Conservation (phyloP, 2,888 invertebrate species). For the Dicyrtomina minuta region DNA sequence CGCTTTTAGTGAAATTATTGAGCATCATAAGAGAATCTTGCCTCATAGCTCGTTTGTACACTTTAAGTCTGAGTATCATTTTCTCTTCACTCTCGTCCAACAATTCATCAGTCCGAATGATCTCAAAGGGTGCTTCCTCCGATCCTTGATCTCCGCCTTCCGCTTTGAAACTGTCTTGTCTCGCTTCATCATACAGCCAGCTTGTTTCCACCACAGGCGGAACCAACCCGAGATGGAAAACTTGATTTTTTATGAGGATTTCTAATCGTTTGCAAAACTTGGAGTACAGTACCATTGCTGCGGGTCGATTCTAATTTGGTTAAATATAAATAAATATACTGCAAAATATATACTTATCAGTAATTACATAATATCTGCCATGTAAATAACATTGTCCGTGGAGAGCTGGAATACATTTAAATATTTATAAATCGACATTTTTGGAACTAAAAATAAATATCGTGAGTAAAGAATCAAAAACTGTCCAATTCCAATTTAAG, state of each 20-base stretch:
- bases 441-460: too few relatives aligned
- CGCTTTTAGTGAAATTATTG: too few relatives aligned
- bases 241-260: slow-evolving; percentile 22
- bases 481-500: too few relatives aligned
- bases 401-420: too few relatives aligned
- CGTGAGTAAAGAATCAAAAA: too few relatives aligned
- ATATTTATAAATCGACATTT: too few relatives aligned
- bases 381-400: too few relatives aligned
- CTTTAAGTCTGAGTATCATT: slow-evolving; percentile 19
- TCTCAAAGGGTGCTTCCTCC: background rate
- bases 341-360: too few relatives aligned
- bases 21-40: too few relatives aligned
- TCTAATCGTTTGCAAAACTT: slow-evolving; percentile 28
- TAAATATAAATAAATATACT: too few relatives aligned
- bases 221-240: slow-evolving; percentile 19
- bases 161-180: slow-evolving; percentile 1
- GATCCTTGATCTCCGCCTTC: background rate
- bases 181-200: slow-evolving; percentile 32
- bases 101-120: background rate
- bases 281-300: slow-evolving; percentile 34
- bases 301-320: slow-evolving; percentile 25
- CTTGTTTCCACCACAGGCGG: slow-evolving; percentile 17
- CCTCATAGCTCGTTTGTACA: slow-evolving; percentile 29
- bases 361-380: too few relatives aligned
- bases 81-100: slow-evolving; percentile 23